Conservation (phyloP, 1,140 invertebrate species). For the Potamilus streckersoni region DNA sequence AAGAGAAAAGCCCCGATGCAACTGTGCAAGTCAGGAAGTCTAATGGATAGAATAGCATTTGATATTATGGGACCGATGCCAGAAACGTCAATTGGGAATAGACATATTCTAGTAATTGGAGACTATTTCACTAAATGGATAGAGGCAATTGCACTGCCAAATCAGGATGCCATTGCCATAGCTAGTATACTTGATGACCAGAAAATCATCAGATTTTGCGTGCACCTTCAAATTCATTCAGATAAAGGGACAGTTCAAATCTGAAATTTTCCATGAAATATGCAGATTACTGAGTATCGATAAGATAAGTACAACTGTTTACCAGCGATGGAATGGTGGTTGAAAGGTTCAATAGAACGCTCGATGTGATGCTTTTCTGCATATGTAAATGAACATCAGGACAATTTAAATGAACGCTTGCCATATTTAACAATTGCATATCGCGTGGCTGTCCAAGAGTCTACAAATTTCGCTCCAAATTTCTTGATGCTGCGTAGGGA, state of each 20-base stretch:
- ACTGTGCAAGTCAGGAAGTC: too few relatives aligned
- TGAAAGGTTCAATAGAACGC: background rate
- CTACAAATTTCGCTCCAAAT: too few relatives aligned
- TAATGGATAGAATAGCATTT: too few relatives aligned
- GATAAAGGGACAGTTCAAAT: slow-evolving; percentile 2
- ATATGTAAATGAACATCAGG: background rate
- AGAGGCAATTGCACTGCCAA: background rate
- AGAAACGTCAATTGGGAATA: background rate
- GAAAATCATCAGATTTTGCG: background rate
- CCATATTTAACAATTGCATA: too few relatives aligned
- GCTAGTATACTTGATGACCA: background rate
- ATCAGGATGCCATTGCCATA: slow-evolving; percentile 7
- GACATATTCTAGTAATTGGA: slow-evolving; percentile 4
- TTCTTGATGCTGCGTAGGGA: too few relatives aligned
- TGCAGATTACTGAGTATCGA: background rate
- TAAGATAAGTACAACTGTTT: background rate
- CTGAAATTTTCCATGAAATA: slow-evolving; percentile 2
- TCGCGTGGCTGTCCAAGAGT: too few relatives aligned
- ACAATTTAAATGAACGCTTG: too few relatives aligned
- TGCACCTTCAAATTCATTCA: background rate
- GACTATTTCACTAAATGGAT: slow-evolving; percentile 11
- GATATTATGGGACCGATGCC: too few relatives aligned
- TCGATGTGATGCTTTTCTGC: background rate
- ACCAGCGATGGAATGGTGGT: slow-evolving; percentile 2
- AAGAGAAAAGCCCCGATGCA: too few relatives aligned